Percentiles rank a stretch among this genome's conserved stretches.
Conservation (phyloP, 1,140 invertebrate species). For the Drosophila lini region DNA sequence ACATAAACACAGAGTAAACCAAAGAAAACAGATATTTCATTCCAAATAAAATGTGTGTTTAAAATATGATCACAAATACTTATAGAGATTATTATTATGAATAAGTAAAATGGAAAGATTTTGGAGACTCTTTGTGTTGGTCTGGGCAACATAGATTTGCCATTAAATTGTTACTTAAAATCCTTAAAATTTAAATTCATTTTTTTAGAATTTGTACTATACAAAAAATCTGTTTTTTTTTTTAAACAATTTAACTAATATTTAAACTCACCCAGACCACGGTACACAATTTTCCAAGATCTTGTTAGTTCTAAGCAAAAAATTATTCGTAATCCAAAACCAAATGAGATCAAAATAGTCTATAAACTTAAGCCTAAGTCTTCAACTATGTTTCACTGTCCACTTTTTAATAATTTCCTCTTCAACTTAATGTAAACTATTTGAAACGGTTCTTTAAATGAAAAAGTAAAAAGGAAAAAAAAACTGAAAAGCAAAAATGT, state of each 20-base stretch:
- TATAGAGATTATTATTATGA: conserved; percentile 4
- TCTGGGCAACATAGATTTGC: neutral
- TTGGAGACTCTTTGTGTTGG: conserved; percentile 8
- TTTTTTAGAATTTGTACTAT: conserved; percentile 11
- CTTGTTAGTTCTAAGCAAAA: conserved; percentile 16
- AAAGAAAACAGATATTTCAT: conserved; percentile 27
- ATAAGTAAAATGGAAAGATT: neutral
- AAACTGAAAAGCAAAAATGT: conserved; percentile 18
- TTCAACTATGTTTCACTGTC: conserved; percentile 39
- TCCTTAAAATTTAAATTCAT: neutral
- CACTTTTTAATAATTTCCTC: conserved; percentile 32
- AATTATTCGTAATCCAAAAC: conserved; percentile 46
- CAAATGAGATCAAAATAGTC: conserved; percentile 49
- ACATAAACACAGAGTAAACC: conserved; percentile 20
- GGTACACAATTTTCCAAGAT: neutral
- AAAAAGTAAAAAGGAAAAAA: neutral
- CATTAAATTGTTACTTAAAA: neutral
- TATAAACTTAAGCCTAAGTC: conserved; percentile 43
- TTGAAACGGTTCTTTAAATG: conserved; percentile 13
- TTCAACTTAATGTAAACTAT: conserved; percentile 52
- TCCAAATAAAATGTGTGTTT: conserved; percentile 34
- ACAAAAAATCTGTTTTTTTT: neutral
- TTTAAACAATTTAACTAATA: neutral
- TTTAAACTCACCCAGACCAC: conserved; percentile 6
- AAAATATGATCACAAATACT: conserved; percentile 3